A percentile compares a stretch with the other conserved stretches of the same genome.
phyloP scores from a whole-genome alignment of 2,113 vertebrate species.

The Limanda limanda region DNA sequence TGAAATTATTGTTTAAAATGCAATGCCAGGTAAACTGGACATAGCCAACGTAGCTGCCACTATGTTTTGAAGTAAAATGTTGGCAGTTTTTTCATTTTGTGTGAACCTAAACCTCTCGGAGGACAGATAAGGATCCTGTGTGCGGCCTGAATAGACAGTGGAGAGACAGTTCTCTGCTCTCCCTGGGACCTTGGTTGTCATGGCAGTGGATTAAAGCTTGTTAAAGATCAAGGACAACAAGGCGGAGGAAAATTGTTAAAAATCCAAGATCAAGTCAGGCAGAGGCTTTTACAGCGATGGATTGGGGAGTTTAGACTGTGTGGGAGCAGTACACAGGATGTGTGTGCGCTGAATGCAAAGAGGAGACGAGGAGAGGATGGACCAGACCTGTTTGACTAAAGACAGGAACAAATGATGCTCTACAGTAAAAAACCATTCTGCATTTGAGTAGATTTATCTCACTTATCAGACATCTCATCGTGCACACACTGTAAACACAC shows the following conservation, averaged over 20 bases:
- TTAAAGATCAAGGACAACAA: conserved; percentile 64
- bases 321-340: conserved; percentile 34
- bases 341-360: conserved; percentile 46
- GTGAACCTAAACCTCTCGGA: conserved; percentile 1
- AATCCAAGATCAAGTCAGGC: conserved; percentile 63
- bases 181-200: conserved; percentile 55
- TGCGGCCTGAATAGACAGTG: conserved; percentile 14
- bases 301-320: conserved; percentile 48
- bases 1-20: conserved; percentile 21
- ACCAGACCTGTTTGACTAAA: conserved; percentile 3
- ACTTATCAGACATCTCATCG: conserved; percentile 16
- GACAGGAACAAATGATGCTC: conserved; percentile 15
- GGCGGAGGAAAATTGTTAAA: conserved; percentile 44
- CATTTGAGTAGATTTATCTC: conserved; percentile 7
- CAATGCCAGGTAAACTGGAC: neutral
- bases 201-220: conserved; percentile 58
- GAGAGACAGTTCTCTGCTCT: conserved; percentile 32
- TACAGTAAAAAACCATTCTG: conserved; percentile 6
- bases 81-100: neutral
- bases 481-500: conserved; percentile 8
- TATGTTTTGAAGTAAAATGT: neutral
- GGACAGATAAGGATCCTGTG: conserved; percentile 19
- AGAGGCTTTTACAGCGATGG: conserved; percentile 49
- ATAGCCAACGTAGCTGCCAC: conserved; percentile 7
- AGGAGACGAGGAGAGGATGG: neutral